Base-by-base conservation (phyloP, 2,113 vertebrate genomes). In the Piliocolobus tephrosceles region DNA sequence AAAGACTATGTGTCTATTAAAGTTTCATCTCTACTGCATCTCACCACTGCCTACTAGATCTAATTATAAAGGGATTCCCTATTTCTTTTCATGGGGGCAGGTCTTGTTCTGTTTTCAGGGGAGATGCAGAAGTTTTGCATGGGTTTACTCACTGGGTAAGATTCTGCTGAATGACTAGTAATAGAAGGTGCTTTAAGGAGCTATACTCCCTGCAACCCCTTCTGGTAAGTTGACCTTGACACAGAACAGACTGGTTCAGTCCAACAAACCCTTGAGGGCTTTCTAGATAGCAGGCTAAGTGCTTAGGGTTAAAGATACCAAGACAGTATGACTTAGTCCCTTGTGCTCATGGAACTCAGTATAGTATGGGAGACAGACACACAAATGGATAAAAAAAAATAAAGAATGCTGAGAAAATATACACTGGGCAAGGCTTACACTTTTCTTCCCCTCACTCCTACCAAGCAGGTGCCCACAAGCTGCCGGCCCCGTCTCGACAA, bases 181-280 rank as follows among this genome's bases (percentile, higher is more conserved):
- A 82, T 3, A 30, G 1, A 12, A 81, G 70, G 84, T 17, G 13
- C 75, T 87, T 94, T 64, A 84, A 57, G 57, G 55, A 86, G 82
- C 75, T 10, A 8, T 1, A 10, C 25, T 25, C 32, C 20, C 52
- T 25, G 20, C 2, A 23, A 1, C 68, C 8, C 3, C 2, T 1
- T 17, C 68, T n/a, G 83, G 82, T 84, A 80, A 95, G 88, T 2
- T 32, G 64, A 66, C 70, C 76, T 75, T 73, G 22, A 40, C 40
- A 30, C 58, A 38, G 25, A 30, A 73, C n/a, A 94, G 70, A 55
- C 0, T 8, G 35, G 52, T 11, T 84, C n/a, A 7, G 84, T 35
- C 14, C 40, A 16, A 27, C 30, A 38, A 88, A 55, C 30, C 72
- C 64, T 9, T 2, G 1, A 87, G 52, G 92, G 43, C 79, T 78